phyloP scores from a whole-genome alignment of 2,797 vertebrate genomes.

The Eleutherodactylus coqui region DNA sequence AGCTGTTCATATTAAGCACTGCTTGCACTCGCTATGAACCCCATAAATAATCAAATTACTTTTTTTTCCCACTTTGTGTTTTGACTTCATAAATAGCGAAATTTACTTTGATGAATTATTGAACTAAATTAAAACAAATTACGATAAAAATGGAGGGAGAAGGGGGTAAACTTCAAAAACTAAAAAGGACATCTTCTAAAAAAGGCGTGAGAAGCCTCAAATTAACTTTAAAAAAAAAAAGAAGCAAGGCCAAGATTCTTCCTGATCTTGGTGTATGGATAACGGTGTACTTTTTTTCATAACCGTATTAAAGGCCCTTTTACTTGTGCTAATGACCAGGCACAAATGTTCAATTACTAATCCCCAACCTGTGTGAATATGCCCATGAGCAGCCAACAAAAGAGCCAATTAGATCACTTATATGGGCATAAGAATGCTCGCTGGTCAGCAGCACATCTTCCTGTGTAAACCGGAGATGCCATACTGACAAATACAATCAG shows the following conservation, averaged over 20 bases:
- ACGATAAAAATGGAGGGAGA: neutral
- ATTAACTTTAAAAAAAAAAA: neutral
- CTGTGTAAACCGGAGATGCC: too few relatives aligned
- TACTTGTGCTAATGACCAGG: too few relatives aligned
- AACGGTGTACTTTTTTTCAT: too few relatives aligned
- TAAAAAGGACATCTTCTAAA: neutral
- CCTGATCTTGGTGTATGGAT: neutral
- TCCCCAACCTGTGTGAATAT: too few relatives aligned
- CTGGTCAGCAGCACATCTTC: too few relatives aligned
- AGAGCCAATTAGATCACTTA: too few relatives aligned
- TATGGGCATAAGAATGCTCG: too few relatives aligned
- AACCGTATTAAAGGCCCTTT: too few relatives aligned
- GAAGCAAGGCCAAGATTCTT: neutral
- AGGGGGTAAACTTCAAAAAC: neutral
- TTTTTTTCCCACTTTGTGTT: conserved; percentile 19
- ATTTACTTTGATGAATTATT: conserved; percentile 42
- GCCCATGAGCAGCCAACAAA: too few relatives aligned
- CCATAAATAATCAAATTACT: conserved; percentile 24
- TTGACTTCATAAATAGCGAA: conserved; percentile 39
- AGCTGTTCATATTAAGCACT: conserved; percentile 45
- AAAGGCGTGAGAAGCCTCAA: neutral
- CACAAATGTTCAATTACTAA: too few relatives aligned
- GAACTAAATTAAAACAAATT: conserved; percentile 24
- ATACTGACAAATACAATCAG: too few relatives aligned
- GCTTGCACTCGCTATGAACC: conserved; percentile 57